Evolutionary conservation across 2,797 vertebrate species (phyloP).

Genomic region (Sphenopsis melanotis): DNA sequence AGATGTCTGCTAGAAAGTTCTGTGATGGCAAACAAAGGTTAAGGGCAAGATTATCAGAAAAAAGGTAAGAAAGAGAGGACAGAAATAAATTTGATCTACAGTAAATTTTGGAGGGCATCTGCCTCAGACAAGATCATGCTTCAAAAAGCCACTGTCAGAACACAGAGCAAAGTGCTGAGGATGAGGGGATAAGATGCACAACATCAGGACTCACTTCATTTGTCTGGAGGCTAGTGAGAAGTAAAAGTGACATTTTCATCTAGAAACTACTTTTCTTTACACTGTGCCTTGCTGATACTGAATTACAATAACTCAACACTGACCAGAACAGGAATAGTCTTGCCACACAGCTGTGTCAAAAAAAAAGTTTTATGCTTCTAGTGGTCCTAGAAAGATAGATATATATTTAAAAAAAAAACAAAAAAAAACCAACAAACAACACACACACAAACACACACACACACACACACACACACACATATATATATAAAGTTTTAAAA

Average conservation of each 20-base stretch:
- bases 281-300: not conserved
- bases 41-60: not conserved
- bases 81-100: not conserved
- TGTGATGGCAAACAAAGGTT: not conserved
- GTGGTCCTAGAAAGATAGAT: not conserved
- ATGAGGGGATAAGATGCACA: not conserved
- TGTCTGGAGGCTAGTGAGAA: not conserved
- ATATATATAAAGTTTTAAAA: not conserved
- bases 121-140: not conserved
- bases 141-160: not conserved
- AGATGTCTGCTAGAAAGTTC: not conserved
- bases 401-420: not conserved
- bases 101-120: not conserved
- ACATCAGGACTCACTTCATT: not conserved
- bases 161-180: not conserved
- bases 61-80: not conserved
- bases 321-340: not conserved
- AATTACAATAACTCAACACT: not conserved
- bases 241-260: not conserved
- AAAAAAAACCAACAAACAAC: not conserved
- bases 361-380: not conserved
- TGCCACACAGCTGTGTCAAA: not conserved
- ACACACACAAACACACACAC: not conserved
- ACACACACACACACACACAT: too few relatives aligned
- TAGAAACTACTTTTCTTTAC: not conserved